Evolutionary conservation across 2,888 invertebrate species (phyloP).

Genomic region (Eledona agricola): DNA sequence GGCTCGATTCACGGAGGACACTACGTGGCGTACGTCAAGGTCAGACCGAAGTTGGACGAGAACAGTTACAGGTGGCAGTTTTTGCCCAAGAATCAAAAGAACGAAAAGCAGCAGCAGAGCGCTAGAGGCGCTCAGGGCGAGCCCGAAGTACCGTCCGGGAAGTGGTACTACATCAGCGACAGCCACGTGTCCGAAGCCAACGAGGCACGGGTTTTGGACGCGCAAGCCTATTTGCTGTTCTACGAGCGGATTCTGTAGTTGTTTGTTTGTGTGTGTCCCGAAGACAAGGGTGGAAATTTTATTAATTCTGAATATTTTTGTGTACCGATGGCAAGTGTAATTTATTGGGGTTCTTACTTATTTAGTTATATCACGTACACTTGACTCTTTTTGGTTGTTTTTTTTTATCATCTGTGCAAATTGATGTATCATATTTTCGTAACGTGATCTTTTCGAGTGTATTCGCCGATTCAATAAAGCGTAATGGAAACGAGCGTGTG

Average conservation of each 20-base stretch:
- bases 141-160: constrained; percentile 70
- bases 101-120: constrained; percentile 59
- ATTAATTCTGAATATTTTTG: constrained; percentile 10
- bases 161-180: constrained; percentile 96
- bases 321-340: neutral
- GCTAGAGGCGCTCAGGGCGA: constrained; percentile 60
- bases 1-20: constrained; percentile 90
- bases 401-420: constrained; percentile 27
- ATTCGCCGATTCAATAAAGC: constrained; percentile 22
- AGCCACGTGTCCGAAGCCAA: constrained; percentile 83
- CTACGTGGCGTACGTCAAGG: constrained; percentile 96
- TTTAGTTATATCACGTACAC: constrained; percentile 13
- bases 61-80: constrained; percentile 79
- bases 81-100: constrained; percentile 65
- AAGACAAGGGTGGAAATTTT: constrained; percentile 15
- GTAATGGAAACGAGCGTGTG: constrained; percentile 7
- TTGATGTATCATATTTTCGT: constrained; percentile 17
- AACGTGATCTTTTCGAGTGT: constrained; percentile 19
- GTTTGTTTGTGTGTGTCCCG: constrained; percentile 6
- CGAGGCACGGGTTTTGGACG: constrained; percentile 81
- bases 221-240: constrained; percentile 95
- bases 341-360: constrained; percentile 21
- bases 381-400: constrained; percentile 16
- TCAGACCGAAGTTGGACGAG: constrained; percentile 69
- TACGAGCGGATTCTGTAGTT: constrained; percentile 88